Evolutionary conservation across 2,797 vertebrate species (phyloP).

Genomic region (Alauda arvensis): DNA sequence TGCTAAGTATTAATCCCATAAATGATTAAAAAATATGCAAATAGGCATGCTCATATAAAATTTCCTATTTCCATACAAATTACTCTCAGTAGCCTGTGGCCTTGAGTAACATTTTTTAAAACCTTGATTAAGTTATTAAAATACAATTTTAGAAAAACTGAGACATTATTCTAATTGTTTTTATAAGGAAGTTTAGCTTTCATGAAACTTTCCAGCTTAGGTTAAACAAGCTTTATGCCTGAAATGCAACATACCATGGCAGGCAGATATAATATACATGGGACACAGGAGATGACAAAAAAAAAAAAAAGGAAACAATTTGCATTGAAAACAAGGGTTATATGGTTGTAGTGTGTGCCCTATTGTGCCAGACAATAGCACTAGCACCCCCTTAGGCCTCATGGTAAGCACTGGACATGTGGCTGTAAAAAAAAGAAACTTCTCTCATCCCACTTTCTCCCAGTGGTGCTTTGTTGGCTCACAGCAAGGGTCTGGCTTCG

Average conservation of each 20-base stretch:
- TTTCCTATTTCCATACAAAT: not conserved
- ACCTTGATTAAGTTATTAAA: not conserved
- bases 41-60: not conserved
- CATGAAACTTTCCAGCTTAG: not conserved
- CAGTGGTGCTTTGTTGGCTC: constrained; percentile 83
- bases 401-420: constrained; percentile 83
- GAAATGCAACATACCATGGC: constrained; percentile 40
- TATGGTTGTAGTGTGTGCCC: constrained; percentile 73
- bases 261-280: constrained; percentile 68
- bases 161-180: not conserved
- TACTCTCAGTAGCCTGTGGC: not conserved
- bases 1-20: not conserved
- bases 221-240: not conserved
- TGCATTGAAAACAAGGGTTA: constrained; percentile 77
- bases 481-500: constrained; percentile 82
- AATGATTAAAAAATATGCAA: not conserved
- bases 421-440: constrained; percentile 82
- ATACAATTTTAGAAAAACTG: not conserved
- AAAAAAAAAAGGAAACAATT: constrained; percentile 80
- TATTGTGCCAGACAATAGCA: constrained; percentile 78
- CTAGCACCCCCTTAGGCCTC: constrained; percentile 84
- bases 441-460: constrained; percentile 71
- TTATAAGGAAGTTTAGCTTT: not conserved
- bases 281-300: constrained; percentile 74
- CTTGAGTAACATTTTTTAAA: not conserved